Evolutionary conservation across 2,888 invertebrate species (phyloP).

Genomic region (Drepanosiphum platanoidis): DNA sequence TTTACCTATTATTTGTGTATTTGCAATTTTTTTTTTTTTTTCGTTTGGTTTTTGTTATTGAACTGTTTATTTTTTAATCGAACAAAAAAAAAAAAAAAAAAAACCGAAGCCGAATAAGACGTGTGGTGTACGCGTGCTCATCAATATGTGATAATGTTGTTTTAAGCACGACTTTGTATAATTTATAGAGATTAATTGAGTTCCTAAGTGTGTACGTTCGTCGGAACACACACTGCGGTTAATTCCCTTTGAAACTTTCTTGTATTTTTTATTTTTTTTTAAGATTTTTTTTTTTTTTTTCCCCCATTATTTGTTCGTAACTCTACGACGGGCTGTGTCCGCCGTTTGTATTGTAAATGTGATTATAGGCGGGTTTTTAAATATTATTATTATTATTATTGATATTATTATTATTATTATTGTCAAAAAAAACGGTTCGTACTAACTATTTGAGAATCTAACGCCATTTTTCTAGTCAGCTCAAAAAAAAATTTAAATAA

Average conservation of each 20-base stretch:
- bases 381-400: slow-evolving; percentile 1
- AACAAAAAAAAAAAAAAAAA: slow-evolving; percentile 1
- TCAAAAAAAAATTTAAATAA: slow-evolving; percentile 50
- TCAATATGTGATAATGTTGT: slow-evolving; percentile 62
- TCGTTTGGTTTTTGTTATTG: not conserved
- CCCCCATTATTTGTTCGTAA: slow-evolving; percentile 15
- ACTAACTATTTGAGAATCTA: slow-evolving; percentile 57
- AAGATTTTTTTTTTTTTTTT: not conserved
- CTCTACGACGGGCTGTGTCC: slow-evolving; percentile 32
- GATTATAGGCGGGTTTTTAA: slow-evolving; percentile 40
- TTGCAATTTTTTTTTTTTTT: too few species aligned
- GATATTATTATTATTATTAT: slow-evolving; percentile 30
- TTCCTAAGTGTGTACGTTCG: slow-evolving; percentile 59
- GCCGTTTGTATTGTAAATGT: slow-evolving; percentile 44
- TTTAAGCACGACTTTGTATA: slow-evolving; percentile 60
- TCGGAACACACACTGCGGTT: slow-evolving; percentile 49
- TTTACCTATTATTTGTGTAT: not conserved
- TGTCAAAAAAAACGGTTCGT: slow-evolving; percentile 53
- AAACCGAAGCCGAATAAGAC: not conserved
- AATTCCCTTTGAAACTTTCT: slow-evolving; percentile 61
- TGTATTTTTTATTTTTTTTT: slow-evolving; percentile 47
- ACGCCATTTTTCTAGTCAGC: slow-evolving; percentile 62
- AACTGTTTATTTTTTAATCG: not conserved
- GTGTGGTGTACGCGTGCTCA: slow-evolving; percentile 47
- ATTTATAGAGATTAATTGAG: slow-evolving; percentile 54